Conservation (phyloP, 2,797 vertebrate species). For the Aselliscus stoliczkanus region DNA sequence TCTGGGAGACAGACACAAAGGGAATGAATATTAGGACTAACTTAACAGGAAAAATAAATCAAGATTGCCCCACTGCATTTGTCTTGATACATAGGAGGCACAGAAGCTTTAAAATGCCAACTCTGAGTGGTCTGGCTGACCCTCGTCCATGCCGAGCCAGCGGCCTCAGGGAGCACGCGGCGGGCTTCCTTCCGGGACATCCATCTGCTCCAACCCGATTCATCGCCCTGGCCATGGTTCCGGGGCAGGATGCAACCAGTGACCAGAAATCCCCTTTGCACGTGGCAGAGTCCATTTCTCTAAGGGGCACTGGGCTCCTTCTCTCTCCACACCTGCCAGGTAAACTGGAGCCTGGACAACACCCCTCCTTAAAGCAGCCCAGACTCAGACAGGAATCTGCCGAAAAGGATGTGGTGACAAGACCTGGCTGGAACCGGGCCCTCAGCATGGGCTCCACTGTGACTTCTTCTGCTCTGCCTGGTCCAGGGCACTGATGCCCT, state of each 20-base stretch:
- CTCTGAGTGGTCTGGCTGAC: not conserved
- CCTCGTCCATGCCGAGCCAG: not conserved
- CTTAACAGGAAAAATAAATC: not conserved
- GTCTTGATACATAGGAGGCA: not conserved
- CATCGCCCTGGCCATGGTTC: not conserved
- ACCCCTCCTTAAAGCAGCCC: not conserved
- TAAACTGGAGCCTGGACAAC: not conserved
- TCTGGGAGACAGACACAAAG: not conserved
- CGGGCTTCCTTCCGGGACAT: not conserved
- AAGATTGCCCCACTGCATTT: not conserved
- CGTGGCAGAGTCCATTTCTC: not conserved
- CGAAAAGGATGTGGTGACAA: not conserved
- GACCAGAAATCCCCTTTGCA: not conserved
- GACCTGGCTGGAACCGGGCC: not conserved
- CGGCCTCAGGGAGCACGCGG: not conserved
- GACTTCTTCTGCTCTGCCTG: not conserved
- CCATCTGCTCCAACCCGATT: not conserved
- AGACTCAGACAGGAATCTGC: not conserved
- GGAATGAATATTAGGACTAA: not conserved
- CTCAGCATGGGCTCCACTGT: not conserved
- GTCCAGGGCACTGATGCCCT: rapidly evolving
- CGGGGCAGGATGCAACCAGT: not conserved
- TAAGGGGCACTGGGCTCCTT: not conserved
- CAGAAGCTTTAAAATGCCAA: not conserved
- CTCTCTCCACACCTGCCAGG: not conserved